Percentiles rank a stretch among this genome's conserved stretches.
phyloP scores from a whole-genome alignment of 37 sponge, comb jelly and placozoan species.

The Halichondria panicea region DNA sequence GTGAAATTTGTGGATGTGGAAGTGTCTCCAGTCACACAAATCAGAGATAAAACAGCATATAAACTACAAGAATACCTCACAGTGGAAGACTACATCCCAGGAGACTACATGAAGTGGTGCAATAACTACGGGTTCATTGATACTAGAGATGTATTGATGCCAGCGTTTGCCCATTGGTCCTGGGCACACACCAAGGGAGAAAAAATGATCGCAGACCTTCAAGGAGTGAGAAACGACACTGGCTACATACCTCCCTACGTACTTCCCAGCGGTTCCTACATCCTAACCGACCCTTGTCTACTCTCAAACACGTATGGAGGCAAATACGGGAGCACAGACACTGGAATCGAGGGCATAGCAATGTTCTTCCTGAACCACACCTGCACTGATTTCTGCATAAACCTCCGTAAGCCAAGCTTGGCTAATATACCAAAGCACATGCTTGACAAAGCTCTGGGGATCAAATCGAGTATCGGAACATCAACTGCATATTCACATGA shows the following conservation, averaged over 20 bases:
- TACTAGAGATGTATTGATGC: constrained; percentile 11
- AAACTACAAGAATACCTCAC: constrained; percentile 28
- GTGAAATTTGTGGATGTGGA: constrained; percentile 30
- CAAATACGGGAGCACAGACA: constrained; percentile 47
- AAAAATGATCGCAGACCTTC: constrained; percentile 48
- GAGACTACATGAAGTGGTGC: constrained; percentile 49
- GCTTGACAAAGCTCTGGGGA: neutral
- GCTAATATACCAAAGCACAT: neutral
- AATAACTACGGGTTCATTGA: constrained; percentile 55
- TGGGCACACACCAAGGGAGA: constrained; percentile 54
- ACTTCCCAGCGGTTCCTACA: too few relatives aligned
- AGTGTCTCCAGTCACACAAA: constrained; percentile 4
- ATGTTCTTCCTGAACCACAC: constrained; percentile 57
- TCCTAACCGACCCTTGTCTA: constrained; percentile 52
- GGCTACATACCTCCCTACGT: too few relatives aligned
- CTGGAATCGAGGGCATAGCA: constrained; percentile 53
- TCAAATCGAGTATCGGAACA: neutral
- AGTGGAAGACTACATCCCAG: constrained; percentile 50
- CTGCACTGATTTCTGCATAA: constrained; percentile 32
- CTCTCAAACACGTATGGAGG: constrained; percentile 6
- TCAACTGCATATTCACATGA: constrained; percentile 15
- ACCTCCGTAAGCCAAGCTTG: constrained; percentile 19
- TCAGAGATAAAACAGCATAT: neutral
- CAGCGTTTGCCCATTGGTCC: constrained; percentile 59
- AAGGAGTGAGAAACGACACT: constrained; percentile 37